These are phyloP conservation scores for Acanthurus lineatus DNA, from an alignment of 2,797 vertebrate genomes.

Conservation along the genomic window DNA sequence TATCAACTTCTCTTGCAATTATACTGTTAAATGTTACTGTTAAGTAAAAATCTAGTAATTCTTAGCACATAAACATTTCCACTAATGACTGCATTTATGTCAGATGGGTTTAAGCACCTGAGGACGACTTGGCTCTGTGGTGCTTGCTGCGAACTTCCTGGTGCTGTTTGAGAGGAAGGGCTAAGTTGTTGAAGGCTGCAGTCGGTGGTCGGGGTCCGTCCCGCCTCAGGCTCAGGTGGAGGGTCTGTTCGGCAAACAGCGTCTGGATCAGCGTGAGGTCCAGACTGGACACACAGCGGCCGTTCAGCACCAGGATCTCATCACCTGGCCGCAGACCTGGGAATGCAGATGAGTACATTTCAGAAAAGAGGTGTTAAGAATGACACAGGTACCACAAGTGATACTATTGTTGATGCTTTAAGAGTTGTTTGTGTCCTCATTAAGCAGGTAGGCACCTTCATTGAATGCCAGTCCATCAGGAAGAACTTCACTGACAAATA, in stretches of 20 bases:
- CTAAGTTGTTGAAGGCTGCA: constrained; percentile 60
- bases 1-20: constrained; percentile 21
- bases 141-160: constrained; percentile 88
- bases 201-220: constrained; percentile 56
- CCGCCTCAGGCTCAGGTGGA: constrained; percentile 86
- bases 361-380: neutral
- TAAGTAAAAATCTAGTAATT: constrained; percentile 5
- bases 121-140: constrained; percentile 88
- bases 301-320: constrained; percentile 91
- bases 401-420: neutral
- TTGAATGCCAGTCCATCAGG: constrained; percentile 89
- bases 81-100: neutral
- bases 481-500: constrained; percentile 93
- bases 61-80: neutral
- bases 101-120: constrained; percentile 83
- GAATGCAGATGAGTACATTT: neutral
- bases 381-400: rapidly evolving
- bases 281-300: constrained; percentile 86
- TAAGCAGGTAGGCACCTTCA: constrained; percentile 83
- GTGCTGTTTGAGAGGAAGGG: constrained; percentile 51
- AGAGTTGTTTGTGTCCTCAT: neutral
- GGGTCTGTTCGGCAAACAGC: constrained; percentile 88
- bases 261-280: constrained; percentile 91
- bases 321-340: constrained; percentile 91
- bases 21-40: constrained; percentile 6